Percentiles rank a stretch among this genome's conserved stretches.
These are phyloP conservation scores for Natrix natrix DNA, from an alignment of 2,797 vertebrate genomes.

Conservation along the genomic window DNA sequence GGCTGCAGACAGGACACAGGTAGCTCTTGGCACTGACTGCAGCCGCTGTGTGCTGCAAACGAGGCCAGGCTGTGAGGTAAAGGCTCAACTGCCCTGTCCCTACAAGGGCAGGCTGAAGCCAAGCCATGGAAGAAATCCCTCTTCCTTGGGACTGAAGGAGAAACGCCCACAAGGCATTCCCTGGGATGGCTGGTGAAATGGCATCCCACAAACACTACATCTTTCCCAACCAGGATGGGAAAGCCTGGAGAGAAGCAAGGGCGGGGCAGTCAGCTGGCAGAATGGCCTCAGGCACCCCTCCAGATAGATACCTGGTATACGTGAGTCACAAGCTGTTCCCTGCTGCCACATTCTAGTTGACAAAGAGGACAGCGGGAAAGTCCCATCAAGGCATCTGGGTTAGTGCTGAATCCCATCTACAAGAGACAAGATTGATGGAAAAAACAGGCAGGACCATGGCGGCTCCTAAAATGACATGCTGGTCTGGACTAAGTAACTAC, in stretches of 20 bases:
- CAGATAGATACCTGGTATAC: slow-evolving; percentile 88
- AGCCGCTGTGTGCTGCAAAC: slow-evolving; percentile 87
- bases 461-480: background rate
- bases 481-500: background rate
- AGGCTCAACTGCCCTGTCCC: slow-evolving; percentile 19
- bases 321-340: slow-evolving; percentile 90
- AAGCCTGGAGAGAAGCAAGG: background rate
- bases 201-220: background rate
- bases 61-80: slow-evolving; percentile 33
- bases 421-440: background rate
- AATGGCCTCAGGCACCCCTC: background rate
- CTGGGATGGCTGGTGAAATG: background rate
- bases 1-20: slow-evolving; percentile 93
- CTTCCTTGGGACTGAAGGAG: background rate
- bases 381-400: slow-evolving; percentile 64
- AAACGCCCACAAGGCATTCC: background rate
- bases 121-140: background rate
- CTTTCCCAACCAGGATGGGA: background rate
- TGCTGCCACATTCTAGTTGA: slow-evolving; percentile 88
- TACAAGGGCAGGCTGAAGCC: background rate
- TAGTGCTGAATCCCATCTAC: slow-evolving; percentile 45
- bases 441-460: background rate
- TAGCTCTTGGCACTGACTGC: slow-evolving; percentile 94
- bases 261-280: background rate
- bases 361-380: slow-evolving; percentile 90